Base-by-base conservation (phyloP, 2,797 vertebrate species). In the Phaenicophaeus curvirostris region DNA sequence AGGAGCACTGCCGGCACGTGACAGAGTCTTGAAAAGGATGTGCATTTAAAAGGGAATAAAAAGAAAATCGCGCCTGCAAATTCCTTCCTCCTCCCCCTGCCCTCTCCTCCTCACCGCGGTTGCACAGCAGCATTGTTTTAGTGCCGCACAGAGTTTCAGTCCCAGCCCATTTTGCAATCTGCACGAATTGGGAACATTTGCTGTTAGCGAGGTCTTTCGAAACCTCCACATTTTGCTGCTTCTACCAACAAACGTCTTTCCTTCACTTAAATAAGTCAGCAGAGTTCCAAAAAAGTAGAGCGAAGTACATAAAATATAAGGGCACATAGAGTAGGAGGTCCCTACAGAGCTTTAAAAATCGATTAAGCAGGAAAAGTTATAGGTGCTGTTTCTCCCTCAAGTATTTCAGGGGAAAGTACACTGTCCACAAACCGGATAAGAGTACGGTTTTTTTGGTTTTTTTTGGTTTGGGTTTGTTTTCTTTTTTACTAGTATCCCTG, bases 171-270 rank as follows among this genome's bases (percentile, higher is more conserved):
- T 96, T 97, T 97, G 97, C 97, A 97, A 97, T 97, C 94, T 41
- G 46, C 88, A 96, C 76, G 95, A 94, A 81, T 46, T 79, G n/a
- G 63, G 93, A 96, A 96, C 93, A 92, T 94, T 96, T 96, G 77
- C 82, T 90, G 93, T 44, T 92, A 90, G 89, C n/a, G 53, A 67
- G 95, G 57, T 97, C 96, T 98, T 98, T 98, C 96, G 96, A 98
- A 98, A 98, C 97, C 91, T 81, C 89, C 58, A 55, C 92, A 80
- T 95, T 94, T 95, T 94, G 68, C 91, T 94, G 93, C 83, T 89
- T 90, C 87, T 80, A 61, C 69, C 94, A 88, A 89, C 86, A 84
- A 74, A 92, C 31, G 68, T 30, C 37, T 76, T 76, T 58, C 74
- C 91, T 91, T 86, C 35, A 27, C 73, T 90, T 85, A 90, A 30